Evolutionary conservation across 1,140 invertebrate genomes (phyloP).

Genomic region (Acromyrmex heyeri): DNA sequence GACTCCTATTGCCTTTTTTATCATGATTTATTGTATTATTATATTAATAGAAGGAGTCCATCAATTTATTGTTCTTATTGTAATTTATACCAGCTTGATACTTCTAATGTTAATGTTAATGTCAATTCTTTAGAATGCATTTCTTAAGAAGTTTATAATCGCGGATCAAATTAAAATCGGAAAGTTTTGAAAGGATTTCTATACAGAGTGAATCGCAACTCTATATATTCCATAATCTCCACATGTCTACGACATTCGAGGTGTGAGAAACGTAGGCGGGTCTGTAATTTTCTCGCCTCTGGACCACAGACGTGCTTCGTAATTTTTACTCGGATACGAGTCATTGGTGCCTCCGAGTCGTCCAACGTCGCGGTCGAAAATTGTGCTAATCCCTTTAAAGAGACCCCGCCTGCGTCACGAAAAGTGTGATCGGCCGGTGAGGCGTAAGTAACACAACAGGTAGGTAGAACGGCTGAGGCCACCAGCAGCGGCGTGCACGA

Average conservation of each 20-base stretch:
- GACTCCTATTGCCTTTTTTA: too few species aligned
- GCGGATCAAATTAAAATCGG: not conserved
- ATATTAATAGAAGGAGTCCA: too few species aligned
- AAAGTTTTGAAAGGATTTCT: not conserved
- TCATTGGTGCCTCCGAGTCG: conserved; percentile 2
- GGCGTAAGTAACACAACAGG: conserved; percentile 77
- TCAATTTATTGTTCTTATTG: too few species aligned
- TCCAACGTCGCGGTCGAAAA: conserved; percentile 66
- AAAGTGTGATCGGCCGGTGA: conserved; percentile 70
- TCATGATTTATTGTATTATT: too few species aligned
- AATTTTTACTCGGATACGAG: conserved; percentile 69
- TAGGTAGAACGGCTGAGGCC: conserved; percentile 67
- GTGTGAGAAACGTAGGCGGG: conserved; percentile 44
- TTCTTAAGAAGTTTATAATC: not conserved
- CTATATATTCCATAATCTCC: not conserved
- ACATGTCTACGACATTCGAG: not conserved
- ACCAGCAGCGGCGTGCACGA: conserved; percentile 45
- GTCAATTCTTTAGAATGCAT: not conserved
- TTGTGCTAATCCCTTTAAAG: conserved; percentile 81
- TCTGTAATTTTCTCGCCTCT: conserved; percentile 78
- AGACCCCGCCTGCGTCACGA: conserved; percentile 62
- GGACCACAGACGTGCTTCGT: conserved; percentile 64
- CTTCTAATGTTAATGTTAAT: not conserved
- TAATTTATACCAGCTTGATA: too few species aligned
- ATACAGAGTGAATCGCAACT: not conserved